phyloP scores from a whole-genome alignment of 2,888 invertebrate species.

The Corbicula japonica region DNA sequence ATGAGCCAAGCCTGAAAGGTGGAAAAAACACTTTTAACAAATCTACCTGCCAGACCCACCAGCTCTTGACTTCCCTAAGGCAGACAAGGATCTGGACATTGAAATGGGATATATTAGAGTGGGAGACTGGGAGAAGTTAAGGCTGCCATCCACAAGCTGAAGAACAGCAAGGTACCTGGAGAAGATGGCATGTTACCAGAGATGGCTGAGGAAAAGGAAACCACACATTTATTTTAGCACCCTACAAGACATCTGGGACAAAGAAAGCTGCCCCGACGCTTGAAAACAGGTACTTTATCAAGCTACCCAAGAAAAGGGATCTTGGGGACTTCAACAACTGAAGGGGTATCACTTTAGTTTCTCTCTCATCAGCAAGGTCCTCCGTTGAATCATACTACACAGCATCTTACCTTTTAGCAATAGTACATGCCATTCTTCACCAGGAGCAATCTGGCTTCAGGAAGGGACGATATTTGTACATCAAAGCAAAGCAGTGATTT shows the following conservation, averaged over 20 bases:
- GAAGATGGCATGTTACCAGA: constrained; percentile 19
- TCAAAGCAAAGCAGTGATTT: too few relatives aligned
- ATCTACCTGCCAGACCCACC: background rate
- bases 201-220: constrained; percentile 11
- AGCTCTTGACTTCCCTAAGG: background rate
- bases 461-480: background rate
- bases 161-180: constrained; percentile 25
- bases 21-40: background rate
- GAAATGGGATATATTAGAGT: background rate
- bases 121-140: constrained; percentile 1
- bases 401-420: background rate
- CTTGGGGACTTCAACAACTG: constrained; percentile 33
- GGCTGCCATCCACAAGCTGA: constrained; percentile 10
- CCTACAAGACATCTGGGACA: constrained; percentile 10
- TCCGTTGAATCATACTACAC: background rate
- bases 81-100: background rate
- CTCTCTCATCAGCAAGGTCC: constrained; percentile 3
- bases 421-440: background rate
- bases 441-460: constrained; percentile 10
- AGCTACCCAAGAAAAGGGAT: constrained; percentile 28
- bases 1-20: background rate
- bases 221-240: background rate
- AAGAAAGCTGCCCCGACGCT: background rate
- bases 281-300: constrained; percentile 15
- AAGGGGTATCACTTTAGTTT: constrained; percentile 28